Evolutionary conservation across 2,888 invertebrate species (phyloP), one percentile per base, ranked within the genome.

Genomic region (Drosophila pseudotalamancana): DNA sequence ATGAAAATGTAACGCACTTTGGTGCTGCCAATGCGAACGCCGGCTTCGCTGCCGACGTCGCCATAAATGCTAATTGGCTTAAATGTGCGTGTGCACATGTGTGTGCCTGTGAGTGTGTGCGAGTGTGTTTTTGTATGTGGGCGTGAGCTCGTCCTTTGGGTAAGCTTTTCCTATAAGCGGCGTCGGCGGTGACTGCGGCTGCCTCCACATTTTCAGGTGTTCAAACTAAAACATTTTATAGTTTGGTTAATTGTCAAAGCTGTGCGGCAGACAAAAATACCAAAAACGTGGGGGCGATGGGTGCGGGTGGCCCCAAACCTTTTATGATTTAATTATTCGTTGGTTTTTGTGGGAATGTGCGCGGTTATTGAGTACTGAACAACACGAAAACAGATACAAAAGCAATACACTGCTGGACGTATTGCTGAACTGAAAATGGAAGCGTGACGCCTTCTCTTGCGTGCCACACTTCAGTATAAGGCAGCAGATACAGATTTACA

Each of bases 21-120:
- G 72, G 60, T 63, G 72, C 56, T 61, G 71, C 65, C 62, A 57
- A 53, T 64, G 67, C 53, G 34, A 19, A 23, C 32, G 64, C 18
- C 29, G 27, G 6, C 46, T 27, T 43, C 60, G 46, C 60, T 23
- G 57, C 43, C 57, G 60, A 46, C 72, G 76, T 50, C 84, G 71
- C 86, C 86, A 84, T 84, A 84, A 87, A 84, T 84, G 83, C 88
- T 86, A 84, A 84, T 84, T 84, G 88, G 83, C 83, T 87, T 87
- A 87, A 87, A 82, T 85, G 88, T 85, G 74, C 67, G 73, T 69
- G 56, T 56, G 50, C 45, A 25, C 25, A 25, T 64, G 25, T 51
- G 32, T 51, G 59, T 51, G 37, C 25, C 49, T 46, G 32, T 32
- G 34, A 42, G 43, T 46, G 6, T 39, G 57, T 54, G 53, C 51